Percentiles rank a stretch among this genome's conserved stretches.
Conservation (phyloP, 2,113 vertebrate genomes). For the Oryzias celebensis region DNA sequence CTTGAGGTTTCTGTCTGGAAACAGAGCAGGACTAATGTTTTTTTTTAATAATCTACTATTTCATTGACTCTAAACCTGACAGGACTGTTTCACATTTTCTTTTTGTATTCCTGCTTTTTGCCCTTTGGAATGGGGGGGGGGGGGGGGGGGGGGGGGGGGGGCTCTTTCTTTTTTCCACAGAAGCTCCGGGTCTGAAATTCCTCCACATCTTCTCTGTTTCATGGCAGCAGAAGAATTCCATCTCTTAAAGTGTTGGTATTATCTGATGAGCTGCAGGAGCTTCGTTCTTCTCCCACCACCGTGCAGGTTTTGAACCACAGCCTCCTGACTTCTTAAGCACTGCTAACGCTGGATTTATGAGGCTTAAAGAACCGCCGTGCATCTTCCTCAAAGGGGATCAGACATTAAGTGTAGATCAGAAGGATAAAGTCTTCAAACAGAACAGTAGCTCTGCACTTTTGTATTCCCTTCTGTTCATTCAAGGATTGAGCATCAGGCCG, state of each 20-base stretch:
- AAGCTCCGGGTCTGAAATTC: neutral
- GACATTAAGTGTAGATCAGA: conserved; percentile 77
- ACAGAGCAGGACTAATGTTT: too few species aligned
- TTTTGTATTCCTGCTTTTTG: too few species aligned
- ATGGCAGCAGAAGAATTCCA: conserved; percentile 52
- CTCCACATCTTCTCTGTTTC: conserved; percentile 40
- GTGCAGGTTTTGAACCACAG: conserved; percentile 57
- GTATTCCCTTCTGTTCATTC: conserved; percentile 53
- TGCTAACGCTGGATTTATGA: conserved; percentile 74
- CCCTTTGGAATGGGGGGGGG: too few species aligned
- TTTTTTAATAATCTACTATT: too few species aligned
- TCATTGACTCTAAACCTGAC: too few species aligned
- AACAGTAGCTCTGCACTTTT: conserved; percentile 49
- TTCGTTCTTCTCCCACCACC: conserved; percentile 55
- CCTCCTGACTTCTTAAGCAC: conserved; percentile 62
- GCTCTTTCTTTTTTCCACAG: too few species aligned
- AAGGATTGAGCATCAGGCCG: conserved; percentile 29
- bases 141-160: too few species aligned
- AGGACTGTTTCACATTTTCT: too few species aligned
- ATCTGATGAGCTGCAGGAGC: conserved; percentile 64
- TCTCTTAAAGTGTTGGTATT: conserved; percentile 59
- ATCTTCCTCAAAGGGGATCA: conserved; percentile 74
- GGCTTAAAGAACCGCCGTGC: conserved; percentile 71
- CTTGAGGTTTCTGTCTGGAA: too few species aligned
- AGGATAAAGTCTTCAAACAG: conserved; percentile 70